These are phyloP conservation scores for Stegodyphus mimosarum DNA, from an alignment of 1,140 invertebrate species.

Conservation along the genomic window DNA sequence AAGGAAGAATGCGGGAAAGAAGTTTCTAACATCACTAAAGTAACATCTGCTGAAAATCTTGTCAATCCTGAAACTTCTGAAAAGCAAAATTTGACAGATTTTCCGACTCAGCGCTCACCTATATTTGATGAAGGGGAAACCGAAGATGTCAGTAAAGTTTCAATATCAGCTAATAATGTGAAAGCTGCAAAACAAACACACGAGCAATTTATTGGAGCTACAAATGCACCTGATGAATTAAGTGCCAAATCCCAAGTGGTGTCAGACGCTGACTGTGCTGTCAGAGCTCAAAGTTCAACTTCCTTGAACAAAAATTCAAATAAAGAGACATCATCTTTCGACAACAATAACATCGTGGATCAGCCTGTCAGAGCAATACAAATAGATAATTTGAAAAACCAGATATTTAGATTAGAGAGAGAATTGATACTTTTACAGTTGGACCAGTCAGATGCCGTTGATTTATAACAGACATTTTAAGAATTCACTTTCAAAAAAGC, in stretches of 20 bases:
- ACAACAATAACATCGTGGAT: slow-evolving; percentile 5
- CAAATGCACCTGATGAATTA: neutral
- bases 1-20: slow-evolving; percentile 6
- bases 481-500: too few species aligned
- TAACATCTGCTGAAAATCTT: neutral
- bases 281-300: neutral
- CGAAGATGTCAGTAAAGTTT: too few species aligned
- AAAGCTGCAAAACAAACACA: neutral
- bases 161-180: neutral
- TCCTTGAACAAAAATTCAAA: neutral
- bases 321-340: neutral
- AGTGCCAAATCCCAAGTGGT: neutral
- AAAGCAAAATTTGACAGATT: neutral
- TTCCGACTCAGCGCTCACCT: neutral
- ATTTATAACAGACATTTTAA: slow-evolving; percentile 28
- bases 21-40: neutral
- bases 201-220: neutral
- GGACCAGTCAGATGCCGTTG: slow-evolving; percentile 41
- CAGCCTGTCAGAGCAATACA: neutral
- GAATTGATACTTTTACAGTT: slow-evolving; percentile 49
- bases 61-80: neutral
- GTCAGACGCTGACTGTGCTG: too few species aligned
- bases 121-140: neutral
- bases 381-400: slow-evolving; percentile 27
- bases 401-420: slow-evolving; percentile 42